Evolutionary conservation across 2,888 invertebrate species (phyloP).

Genomic region (Philereme transversata): DNA sequence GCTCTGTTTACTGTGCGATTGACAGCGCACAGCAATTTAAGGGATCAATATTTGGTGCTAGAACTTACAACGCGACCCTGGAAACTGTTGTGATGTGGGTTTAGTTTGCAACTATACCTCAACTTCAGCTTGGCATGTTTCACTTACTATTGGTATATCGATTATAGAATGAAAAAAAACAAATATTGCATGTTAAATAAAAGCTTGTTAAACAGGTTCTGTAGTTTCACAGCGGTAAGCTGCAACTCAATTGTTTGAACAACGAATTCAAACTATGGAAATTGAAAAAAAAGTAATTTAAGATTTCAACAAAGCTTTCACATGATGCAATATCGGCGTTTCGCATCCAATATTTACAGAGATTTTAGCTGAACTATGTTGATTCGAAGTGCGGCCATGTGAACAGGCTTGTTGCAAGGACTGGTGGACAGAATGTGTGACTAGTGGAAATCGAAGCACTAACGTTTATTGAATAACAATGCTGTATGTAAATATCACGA

Average conservation of each 20-base stretch:
- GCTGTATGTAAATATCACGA: no score
- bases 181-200: no score
- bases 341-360: conserved; percentile 11
- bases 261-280: conserved; percentile 2
- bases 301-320: conserved; percentile 5
- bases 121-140: no score
- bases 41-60: conserved; percentile 4
- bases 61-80: neutral
- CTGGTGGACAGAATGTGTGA: no score
- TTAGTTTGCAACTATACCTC: no score
- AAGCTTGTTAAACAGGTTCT: no score
- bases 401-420: conserved; percentile 1
- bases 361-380: conserved; percentile 7
- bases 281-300: neutral
- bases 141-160: no score
- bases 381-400: conserved; percentile 2
- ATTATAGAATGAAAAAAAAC: no score
- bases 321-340: conserved; percentile 2
- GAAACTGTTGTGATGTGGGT: no score
- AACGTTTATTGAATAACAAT: no score
- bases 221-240: no score
- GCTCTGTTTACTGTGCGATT: conserved; percentile 36
- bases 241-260: neutral
- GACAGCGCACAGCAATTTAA: conserved; percentile 21
- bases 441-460: no score